These are phyloP conservation scores for Phrynocephalus forsythii DNA, from an alignment of 2,797 vertebrate genomes.

Conservation along the genomic window DNA sequence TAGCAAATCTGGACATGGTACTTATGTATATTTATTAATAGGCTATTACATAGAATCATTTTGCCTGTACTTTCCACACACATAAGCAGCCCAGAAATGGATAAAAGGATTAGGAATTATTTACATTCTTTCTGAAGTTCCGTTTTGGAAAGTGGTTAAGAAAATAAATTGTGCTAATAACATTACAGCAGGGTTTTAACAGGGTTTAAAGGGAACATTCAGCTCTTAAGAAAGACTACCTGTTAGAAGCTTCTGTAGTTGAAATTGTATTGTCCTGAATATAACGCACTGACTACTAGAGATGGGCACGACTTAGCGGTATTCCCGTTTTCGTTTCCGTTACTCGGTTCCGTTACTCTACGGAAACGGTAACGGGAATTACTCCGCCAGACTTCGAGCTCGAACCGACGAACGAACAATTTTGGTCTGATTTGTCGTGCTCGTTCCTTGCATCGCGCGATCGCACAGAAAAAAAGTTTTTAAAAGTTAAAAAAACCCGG, in stretches of 20 bases:
- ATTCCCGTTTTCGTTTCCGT: no score
- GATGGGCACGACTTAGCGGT: no score
- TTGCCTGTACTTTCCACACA: background rate
- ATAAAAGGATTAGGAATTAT: conserved; percentile 34
- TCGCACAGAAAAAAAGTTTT: no score
- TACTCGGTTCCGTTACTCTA: no score
- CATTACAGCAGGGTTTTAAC: conserved; percentile 5
- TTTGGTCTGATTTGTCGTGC: no score
- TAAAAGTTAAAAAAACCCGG: no score
- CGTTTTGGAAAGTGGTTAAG: conserved; percentile 24
- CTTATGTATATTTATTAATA: conserved; percentile 1
- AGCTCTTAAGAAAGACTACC: conserved; percentile 24
- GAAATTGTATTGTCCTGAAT: background rate
- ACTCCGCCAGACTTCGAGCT: no score
- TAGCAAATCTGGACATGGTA: background rate
- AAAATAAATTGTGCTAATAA: conserved; percentile 20
- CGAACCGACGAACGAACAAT: no score
- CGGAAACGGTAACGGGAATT: no score
- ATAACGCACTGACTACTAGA: background rate
- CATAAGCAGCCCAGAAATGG: background rate
- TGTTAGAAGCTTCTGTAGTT: background rate
- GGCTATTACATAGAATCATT: background rate
- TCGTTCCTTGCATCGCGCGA: no score
- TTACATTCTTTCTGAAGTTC: conserved; percentile 28
- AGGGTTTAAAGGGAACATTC: conserved; percentile 13